Evolutionary conservation across 1,140 invertebrate species (phyloP).

Genomic region (Drosophila malerkotliana): DNA sequence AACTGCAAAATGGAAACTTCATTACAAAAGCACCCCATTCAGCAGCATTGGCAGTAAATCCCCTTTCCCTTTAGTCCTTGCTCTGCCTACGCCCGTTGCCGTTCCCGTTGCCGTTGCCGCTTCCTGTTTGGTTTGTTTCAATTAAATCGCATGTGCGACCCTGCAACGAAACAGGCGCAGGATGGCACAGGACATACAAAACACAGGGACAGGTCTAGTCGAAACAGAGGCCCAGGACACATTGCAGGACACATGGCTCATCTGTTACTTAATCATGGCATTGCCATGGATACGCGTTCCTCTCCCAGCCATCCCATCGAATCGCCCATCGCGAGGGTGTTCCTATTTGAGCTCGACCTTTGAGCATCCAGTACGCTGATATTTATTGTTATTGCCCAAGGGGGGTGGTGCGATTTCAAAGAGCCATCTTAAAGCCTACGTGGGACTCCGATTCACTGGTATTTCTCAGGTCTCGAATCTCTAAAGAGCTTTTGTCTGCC

Average conservation of each 20-base stretch:
- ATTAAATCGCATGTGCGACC: conserved; percentile 80
- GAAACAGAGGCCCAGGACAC: conserved; percentile 31
- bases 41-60: conserved; percentile 15
- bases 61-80: neutral
- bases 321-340: conserved; percentile 31
- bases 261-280: conserved; percentile 79
- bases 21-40: conserved; percentile 78
- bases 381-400: conserved; percentile 47
- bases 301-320: neutral
- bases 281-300: conserved; percentile 73
- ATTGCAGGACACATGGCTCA: conserved; percentile 67
- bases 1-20: conserved; percentile 71
- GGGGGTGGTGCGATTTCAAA: conserved; percentile 7
- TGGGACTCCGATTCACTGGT: conserved; percentile 24
- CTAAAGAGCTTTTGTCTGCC: conserved; percentile 9
- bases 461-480: conserved; percentile 28
- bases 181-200: conserved; percentile 12
- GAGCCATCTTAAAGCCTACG: conserved; percentile 19
- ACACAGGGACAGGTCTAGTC: conserved; percentile 10
- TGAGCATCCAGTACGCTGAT: conserved; percentile 34
- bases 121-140: conserved; percentile 82
- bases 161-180: conserved; percentile 26
- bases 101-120: conserved; percentile 19
- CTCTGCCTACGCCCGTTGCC: neutral
- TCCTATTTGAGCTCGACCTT: conserved; percentile 27